Evolutionary conservation across 2,113 vertebrate genomes (phyloP), one percentile per base, ranked within the genome.

Genomic region (Chunga burmeisteri): DNA sequence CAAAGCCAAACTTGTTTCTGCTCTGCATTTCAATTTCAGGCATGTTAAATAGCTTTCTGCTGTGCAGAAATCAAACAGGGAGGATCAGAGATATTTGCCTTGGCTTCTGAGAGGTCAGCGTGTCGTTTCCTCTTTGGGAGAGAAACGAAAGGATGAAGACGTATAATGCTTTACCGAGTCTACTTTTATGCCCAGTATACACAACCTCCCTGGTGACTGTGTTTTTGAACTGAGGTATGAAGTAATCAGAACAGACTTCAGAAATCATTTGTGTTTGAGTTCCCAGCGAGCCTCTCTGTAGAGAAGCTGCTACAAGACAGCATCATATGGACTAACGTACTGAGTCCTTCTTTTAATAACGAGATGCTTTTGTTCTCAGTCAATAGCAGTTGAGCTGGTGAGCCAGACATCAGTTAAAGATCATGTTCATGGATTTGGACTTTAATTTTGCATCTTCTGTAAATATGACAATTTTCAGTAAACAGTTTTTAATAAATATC

Each of bases 31-130:
- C 56, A 59, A 29, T 71, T 63, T 81, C 84, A 79, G 47, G 27
- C 65, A 93, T 85, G 68, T 77, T 91, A 94, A 93, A 74, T 75
- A 95, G 34, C 27, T 93, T 95, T 95, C 61, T 89, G 29, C 26
- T 79, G 11, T 52, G 44, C 34, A 72, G 47, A 86, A 93, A 91
- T 93, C 61, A 89, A 91, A 95, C 65, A 50, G 1, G 2, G 81
- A 84, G 84, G 63, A 89, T 56, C 68, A 91, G 80, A 94, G n/a
- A 52, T 95, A 78, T 79, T 94, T 93, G 16, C n/a, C 38, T 91
- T 87, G 52, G 44, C 23, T 91, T 86, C 83, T 79, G 55, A 95
- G 89, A 67, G 80, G 81, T 94, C 91, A 84, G 25, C 2, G 0
- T 74, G 26, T 13, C 2, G 1, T 78, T 89, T 89, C 50, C 32